Base-by-base conservation (phyloP, 2,888 invertebrate genomes). In the Strigamia transsilvanica region DNA sequence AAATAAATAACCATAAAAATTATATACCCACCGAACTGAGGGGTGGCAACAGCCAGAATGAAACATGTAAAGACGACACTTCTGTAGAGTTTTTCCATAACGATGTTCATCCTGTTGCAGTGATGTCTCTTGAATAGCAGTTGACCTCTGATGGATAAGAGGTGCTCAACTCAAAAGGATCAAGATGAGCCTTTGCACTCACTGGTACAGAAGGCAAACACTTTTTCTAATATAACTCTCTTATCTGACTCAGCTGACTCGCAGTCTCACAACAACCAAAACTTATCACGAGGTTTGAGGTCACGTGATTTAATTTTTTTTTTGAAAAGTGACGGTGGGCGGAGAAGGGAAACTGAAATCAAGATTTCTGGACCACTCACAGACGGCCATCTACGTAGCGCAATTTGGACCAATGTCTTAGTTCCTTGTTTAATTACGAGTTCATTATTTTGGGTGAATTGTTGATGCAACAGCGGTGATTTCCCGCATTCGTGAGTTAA, bases 131-230 rank as follows among this genome's bases (percentile, higher is more conserved):
- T 32, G 32, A 23, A 15, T 13, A 23, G 23, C 5, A 27, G 73
- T 73, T 32, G 73, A 73, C 73, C 73, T 27, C 73, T 27, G 73
- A 73, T 23, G 73, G 32, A 73, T 32, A 61, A 10, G 73, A 73
- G 32, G 32, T 27, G 32, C 32, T 12, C 73, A 32, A 32, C 32
- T 73, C 23, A 32, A 73, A 32, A 32, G 38, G 61, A 73, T 73
- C 73, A 73, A 73, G 73, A 73, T 73, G 15, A 73, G 46, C 42
- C 79, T 46, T 79, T 79, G 79, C 46, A 79, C 79, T 46, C 79
- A 79, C 79, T 79, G 79, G 79, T 79, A 79, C 79, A 79, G 79
- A 79, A 79, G 79, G 79, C 42, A 21, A 79, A 79, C 41, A n/a
- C 23, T 56, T 18, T 56, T 56, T 56, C 79, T 34, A 38, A 79